Conservation (phyloP, 2,797 vertebrate species). For the Stomatorhinus walkeri region DNA sequence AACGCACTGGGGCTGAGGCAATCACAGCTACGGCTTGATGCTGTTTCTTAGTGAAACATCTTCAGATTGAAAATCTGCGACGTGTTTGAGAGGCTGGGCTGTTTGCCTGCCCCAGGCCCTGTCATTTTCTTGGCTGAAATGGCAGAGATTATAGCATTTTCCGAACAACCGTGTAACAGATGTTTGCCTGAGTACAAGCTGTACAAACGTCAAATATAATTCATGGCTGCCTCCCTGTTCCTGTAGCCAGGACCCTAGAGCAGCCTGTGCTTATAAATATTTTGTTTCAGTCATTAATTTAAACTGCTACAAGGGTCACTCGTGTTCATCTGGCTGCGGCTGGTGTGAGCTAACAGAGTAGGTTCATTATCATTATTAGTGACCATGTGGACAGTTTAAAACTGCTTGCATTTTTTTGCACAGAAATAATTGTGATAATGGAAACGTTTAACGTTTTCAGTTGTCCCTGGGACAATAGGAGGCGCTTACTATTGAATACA, state of each 20-base stretch:
- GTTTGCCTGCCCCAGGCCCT: constrained; percentile 38
- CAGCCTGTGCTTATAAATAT: constrained; percentile 52
- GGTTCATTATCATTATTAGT: constrained; percentile 43
- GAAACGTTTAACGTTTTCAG: background rate
- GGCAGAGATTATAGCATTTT: constrained; percentile 53
- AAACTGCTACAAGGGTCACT: constrained; percentile 47
- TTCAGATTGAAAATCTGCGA: constrained; percentile 1
- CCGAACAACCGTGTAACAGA: constrained; percentile 58
- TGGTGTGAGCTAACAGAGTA: constrained; percentile 51
- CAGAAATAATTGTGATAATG: background rate
- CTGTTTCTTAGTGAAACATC: background rate
- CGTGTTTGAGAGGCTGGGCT: background rate
- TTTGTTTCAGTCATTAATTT: constrained; percentile 60
- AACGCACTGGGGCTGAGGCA: too few relatives aligned
- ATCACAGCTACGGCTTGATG: background rate
- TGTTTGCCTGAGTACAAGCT: constrained; percentile 62
- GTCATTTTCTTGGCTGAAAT: constrained; percentile 55
- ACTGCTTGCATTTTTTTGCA: constrained; percentile 29
- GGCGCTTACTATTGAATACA: background rate
- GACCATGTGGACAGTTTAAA: constrained; percentile 33
- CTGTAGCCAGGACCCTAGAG: constrained; percentile 44
- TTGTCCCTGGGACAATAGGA: background rate
- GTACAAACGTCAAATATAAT: constrained; percentile 57
- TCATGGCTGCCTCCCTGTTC: constrained; percentile 48
- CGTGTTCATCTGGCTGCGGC: constrained; percentile 50